phyloP scores from a whole-genome alignment of 2,113 vertebrate genomes.

The Gadus macrocephalus region DNA sequence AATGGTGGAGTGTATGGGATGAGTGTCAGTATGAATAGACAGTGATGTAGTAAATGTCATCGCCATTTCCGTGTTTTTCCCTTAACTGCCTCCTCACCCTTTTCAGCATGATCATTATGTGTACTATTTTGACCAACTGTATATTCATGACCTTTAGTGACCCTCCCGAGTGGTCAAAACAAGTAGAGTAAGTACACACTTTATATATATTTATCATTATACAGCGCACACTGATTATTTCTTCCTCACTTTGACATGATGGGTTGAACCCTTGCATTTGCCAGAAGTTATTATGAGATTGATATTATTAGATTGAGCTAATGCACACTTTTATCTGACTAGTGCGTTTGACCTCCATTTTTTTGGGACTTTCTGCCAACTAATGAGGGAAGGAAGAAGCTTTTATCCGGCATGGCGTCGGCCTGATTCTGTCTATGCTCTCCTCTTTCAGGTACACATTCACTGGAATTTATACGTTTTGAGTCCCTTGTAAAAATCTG shows the following conservation, averaged over 20 bases:
- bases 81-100: slow-evolving; percentile 77
- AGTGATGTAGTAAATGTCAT: not conserved
- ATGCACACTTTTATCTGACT: not conserved
- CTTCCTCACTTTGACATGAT: too few relatives aligned
- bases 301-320: not conserved
- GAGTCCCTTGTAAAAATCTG: slow-evolving; percentile 97
- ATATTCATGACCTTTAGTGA: slow-evolving; percentile 99
- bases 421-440: slow-evolving; percentile 43
- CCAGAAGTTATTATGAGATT: not conserved
- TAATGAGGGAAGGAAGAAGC: not conserved
- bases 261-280: not conserved
- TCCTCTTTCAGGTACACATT: slow-evolving; percentile 87
- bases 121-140: slow-evolving; percentile 99
- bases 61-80: slow-evolving; percentile 50
- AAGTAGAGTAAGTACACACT: slow-evolving; percentile 91
- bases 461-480: slow-evolving; percentile 98
- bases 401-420: slow-evolving; percentile 12
- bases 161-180: slow-evolving; percentile 97
- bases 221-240: too few relatives aligned
- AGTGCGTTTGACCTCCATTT: not conserved
- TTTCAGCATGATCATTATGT: slow-evolving; percentile 99
- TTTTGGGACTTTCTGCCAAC: slow-evolving; percentile 11
- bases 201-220: slow-evolving; percentile 4
- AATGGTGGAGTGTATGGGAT: not conserved
- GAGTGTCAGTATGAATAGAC: not conserved